Conservation (phyloP, 2,113 vertebrate genomes). For the Tringa solitaria region DNA sequence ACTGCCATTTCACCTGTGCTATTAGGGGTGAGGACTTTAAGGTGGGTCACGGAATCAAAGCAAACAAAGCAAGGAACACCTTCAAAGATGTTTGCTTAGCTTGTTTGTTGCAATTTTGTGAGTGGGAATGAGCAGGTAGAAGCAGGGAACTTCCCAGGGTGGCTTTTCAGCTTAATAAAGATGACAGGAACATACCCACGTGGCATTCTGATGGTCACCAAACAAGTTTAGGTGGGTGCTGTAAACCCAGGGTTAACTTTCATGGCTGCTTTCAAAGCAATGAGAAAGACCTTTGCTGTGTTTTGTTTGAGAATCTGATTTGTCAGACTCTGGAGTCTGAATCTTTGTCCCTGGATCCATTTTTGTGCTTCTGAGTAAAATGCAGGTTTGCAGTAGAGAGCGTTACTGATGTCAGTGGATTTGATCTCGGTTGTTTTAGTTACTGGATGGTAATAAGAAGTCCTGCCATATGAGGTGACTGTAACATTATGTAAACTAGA, state of each 20-base stretch:
- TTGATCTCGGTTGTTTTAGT: background rate
- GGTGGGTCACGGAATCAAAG: background rate
- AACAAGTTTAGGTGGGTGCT: background rate
- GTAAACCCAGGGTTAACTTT: background rate
- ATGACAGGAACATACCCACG: rapidly evolving
- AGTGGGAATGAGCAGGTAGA: background rate
- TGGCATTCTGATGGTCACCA: background rate
- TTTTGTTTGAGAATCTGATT: background rate
- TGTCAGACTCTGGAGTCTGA: background rate
- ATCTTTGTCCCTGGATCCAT: background rate
- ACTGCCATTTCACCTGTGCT: background rate
- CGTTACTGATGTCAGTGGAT: background rate
- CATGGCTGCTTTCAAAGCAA: background rate
- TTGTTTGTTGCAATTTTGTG: background rate
- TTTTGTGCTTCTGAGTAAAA: background rate
- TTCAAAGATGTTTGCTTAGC: background rate
- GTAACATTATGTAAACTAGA: background rate
- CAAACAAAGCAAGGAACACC: background rate
- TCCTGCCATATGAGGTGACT: background rate
- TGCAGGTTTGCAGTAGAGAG: background rate
- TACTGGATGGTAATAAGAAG: background rate
- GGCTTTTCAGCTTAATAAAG: background rate
- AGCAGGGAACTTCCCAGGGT: background rate
- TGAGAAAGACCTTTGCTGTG: background rate
- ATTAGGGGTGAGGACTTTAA: background rate